Conservation (phyloP, 2,797 vertebrate genomes). For the Myotis daubentonii region DNA sequence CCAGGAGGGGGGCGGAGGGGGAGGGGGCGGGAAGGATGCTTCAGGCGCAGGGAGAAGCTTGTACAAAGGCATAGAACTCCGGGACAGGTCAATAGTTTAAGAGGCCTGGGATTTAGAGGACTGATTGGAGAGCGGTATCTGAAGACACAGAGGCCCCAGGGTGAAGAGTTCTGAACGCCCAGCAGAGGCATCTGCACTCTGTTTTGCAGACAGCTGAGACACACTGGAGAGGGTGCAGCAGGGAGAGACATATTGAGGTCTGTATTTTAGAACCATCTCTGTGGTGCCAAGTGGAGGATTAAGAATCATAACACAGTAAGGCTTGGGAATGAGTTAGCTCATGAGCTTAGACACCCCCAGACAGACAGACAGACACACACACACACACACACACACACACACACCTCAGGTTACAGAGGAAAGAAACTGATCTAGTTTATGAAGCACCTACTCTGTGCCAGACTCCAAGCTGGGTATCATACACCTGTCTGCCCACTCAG, state of each 20-base stretch:
- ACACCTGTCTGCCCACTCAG: neutral
- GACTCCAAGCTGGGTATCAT: neutral
- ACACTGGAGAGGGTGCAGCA: neutral
- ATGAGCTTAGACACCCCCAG: neutral
- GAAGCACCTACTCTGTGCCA: neutral
- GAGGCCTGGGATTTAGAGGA: neutral
- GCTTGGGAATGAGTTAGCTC: conserved; percentile 23
- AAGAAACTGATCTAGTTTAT: neutral
- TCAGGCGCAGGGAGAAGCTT: neutral
- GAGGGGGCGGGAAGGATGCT: neutral
- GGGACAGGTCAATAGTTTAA: neutral
- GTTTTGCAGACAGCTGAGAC: neutral
- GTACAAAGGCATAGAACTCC: neutral
- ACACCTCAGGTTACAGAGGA: neutral
- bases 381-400: neutral
- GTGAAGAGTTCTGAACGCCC: neutral
- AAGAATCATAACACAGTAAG: neutral
- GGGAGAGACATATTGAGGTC: neutral
- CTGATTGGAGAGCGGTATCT: neutral
- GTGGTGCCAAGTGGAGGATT: neutral
- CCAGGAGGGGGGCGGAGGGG: neutral
- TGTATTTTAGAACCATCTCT: conserved; percentile 31
- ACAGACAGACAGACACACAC: neutral
- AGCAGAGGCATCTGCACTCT: neutral
- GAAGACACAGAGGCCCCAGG: neutral